Percentiles rank a stretch among this genome's conserved stretches.
Conservation (phyloP, 2,797 vertebrate species). For the Gorsachius magnificus region DNA sequence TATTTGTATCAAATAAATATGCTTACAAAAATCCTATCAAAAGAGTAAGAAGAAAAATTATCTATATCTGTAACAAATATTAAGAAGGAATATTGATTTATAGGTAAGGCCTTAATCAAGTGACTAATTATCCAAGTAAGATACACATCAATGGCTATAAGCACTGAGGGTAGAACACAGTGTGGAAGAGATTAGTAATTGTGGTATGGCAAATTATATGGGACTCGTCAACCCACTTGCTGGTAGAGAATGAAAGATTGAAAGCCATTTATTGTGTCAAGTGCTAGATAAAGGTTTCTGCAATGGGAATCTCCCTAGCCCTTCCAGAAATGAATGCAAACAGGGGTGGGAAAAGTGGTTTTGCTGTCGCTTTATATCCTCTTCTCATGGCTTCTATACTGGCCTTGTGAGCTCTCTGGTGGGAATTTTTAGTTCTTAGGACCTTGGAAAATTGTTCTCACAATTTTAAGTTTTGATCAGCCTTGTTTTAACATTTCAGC, state of each 20-base stretch:
- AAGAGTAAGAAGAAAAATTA: background rate
- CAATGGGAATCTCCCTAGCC: fast-evolving
- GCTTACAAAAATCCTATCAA: background rate
- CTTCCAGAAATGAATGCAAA: background rate
- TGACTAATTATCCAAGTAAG: background rate
- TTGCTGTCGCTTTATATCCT: background rate
- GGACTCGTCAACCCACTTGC: background rate
- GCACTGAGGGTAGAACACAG: background rate
- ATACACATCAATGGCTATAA: background rate
- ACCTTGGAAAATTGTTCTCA: background rate
- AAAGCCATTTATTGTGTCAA: background rate
- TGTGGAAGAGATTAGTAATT: background rate
- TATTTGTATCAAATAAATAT: background rate
- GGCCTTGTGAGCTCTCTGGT: background rate
- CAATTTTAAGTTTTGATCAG: background rate
- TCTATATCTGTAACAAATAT: background rate
- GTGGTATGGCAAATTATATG: background rate
- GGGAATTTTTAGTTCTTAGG: background rate
- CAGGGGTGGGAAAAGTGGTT: background rate
- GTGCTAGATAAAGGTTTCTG: background rate
- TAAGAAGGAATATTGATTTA: background rate
- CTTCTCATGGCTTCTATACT: background rate
- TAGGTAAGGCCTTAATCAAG: background rate
- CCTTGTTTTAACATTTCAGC: background rate
- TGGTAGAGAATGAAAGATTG: background rate